Conservation (phyloP, 2,888 invertebrate species). For the Yponomeuta evonymella region DNA sequence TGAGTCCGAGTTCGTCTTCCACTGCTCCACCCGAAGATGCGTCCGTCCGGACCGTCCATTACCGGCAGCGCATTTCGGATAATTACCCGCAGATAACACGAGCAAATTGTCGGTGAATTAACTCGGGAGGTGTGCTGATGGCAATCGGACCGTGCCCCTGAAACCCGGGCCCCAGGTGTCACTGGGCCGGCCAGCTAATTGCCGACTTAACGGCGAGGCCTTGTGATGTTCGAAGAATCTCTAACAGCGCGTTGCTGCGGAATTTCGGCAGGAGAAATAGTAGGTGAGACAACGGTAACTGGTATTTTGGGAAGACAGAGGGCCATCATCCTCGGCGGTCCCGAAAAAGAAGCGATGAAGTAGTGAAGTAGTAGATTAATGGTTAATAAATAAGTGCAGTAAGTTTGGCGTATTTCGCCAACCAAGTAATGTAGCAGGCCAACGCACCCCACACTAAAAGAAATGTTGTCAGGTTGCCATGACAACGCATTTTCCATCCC, state of each 20-base stretch:
- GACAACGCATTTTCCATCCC: background rate
- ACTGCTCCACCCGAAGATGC: constrained; percentile 44
- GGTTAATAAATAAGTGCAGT: too few species aligned
- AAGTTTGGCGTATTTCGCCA: too few species aligned
- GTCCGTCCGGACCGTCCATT: constrained; percentile 56
- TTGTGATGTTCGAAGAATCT: background rate
- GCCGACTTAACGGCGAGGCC: background rate
- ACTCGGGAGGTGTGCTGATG: constrained; percentile 50
- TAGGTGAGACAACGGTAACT: too few species aligned
- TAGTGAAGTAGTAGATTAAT: too few species aligned
- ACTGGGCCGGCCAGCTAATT: background rate
- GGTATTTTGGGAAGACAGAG: too few species aligned
- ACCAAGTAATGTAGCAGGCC: too few species aligned
- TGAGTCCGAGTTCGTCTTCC: background rate
- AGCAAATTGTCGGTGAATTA: constrained; percentile 71
- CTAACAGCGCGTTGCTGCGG: too few species aligned
- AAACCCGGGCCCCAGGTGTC: background rate
- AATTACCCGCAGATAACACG: constrained; percentile 72
- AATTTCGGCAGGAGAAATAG: too few species aligned
- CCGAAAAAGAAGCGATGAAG: too few species aligned
- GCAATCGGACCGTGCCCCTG: constrained; percentile 41
- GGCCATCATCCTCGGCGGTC: too few species aligned
- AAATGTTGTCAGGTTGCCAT: background rate
- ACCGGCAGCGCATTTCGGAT: constrained; percentile 60
- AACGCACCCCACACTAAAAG: too few species aligned